Evolutionary conservation across 35 echinoderm and acorn worm genomes (phyloP).

Genomic region (Ptychodera flava): DNA sequence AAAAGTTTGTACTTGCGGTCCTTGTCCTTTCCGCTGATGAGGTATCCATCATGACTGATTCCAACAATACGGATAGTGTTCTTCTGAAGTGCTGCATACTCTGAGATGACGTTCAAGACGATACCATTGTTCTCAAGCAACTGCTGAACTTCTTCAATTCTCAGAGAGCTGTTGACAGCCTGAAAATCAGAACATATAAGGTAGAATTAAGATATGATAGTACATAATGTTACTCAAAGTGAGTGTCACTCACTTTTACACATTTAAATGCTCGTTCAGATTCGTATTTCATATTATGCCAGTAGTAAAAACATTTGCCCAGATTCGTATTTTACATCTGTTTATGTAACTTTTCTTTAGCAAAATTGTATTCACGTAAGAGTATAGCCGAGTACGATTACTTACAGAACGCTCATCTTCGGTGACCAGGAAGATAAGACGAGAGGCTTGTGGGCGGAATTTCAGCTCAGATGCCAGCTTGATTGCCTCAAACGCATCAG

Average conservation of each 20-base stretch:
- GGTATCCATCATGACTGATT: slow-evolving; percentile 45
- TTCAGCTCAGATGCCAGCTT: slow-evolving; percentile 31
- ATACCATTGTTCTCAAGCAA: slow-evolving; percentile 42
- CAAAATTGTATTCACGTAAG: no score
- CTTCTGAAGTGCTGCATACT: slow-evolving; percentile 54
- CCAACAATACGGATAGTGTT: slow-evolving; percentile 60
- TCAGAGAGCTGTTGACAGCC: neutral
- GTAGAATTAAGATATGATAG: neutral
- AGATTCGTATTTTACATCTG: neutral
- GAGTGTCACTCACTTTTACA: neutral
- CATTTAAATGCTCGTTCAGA: neutral
- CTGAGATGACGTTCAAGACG: slow-evolving; percentile 77
- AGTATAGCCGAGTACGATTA: neutral
- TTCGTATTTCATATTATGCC: neutral
- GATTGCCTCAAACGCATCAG: slow-evolving; percentile 68
- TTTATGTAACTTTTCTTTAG: neutral
- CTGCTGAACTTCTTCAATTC: slow-evolving; percentile 15
- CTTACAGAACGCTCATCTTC: slow-evolving; percentile 67
- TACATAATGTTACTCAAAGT: neutral
- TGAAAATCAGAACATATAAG: no score
- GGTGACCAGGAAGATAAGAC: slow-evolving; percentile 62
- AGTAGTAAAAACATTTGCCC: neutral
- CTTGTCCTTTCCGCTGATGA: slow-evolving; percentile 48
- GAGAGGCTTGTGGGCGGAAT: slow-evolving; percentile 49
- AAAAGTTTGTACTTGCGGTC: slow-evolving; percentile 6